Base-by-base conservation (phyloP, 2,888 invertebrate genomes). In the Nymphalis c-album region DNA sequence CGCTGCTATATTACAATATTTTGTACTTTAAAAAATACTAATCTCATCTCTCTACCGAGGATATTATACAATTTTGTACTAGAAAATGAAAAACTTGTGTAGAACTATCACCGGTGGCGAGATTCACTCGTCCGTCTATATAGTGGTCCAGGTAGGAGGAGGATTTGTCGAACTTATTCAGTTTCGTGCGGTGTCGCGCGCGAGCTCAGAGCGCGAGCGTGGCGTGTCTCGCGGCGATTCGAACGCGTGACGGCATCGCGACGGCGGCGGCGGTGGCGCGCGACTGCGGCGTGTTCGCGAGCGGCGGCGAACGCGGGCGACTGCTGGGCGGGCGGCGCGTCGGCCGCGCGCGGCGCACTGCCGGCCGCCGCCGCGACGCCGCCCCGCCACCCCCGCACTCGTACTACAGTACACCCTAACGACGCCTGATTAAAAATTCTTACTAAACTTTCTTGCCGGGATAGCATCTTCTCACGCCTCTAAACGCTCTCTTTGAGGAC, bases 301-400 rank as follows among this genome's bases (percentile, higher is more conserved):
- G 67, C 64, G 73, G 73, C 77, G 73, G 71, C 75, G 71, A 73
- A 75, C 79, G 82, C 79, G 81, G 77, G 80, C 81, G 81, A 84
- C 82, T 79, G 85, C 86, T 83, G 85, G 86, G 87, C 88, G 87
- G 88, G 87, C 88, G 87, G 88, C 88, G 87, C 87, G 83, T 79
- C 87, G 92, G 91, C 91, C 93, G 93, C 93, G 93, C 92, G 93
- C 92, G 91, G 91, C 93, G 88, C 92, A 91, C 90, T 88, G 90
- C 85, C 88, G 87, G 80, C 85, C 87, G 88, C 82, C 88, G 87
- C 82, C 82, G 82, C 80, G 76, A 80, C 76, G 79, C 78, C 78
- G 80, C 80, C 80, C 78, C 78, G 75, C 71, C 76, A 76, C 77
- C 76, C 72, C 77, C 77, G 72, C 74, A 68, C 70, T 68, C 69